Evolutionary conservation across 1,140 invertebrate species (phyloP), one percentile per base, ranked within the genome.

Genomic region (Drosophila kepulauana): DNA sequence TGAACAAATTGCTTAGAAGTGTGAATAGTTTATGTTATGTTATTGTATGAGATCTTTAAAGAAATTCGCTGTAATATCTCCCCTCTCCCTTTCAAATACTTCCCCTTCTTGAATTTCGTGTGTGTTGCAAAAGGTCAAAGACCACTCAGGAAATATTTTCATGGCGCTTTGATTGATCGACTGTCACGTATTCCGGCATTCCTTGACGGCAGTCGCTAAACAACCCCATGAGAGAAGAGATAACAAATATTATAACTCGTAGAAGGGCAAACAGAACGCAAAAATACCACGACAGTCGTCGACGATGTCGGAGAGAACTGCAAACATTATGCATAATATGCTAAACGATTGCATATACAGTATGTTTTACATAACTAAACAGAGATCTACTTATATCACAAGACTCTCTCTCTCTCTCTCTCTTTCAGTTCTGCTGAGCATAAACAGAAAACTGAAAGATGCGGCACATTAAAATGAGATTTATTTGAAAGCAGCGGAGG

Each of bases 381-480:
- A 45, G 28, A 49, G 35, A 35, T 49, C 45, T 56, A 10, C n/a
- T 16, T 56, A 56, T 38, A 35, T 35, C 30, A 6, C 11, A 35
- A 54, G n/a, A 15, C 7, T 15, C 16, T 68, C 20, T 16, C n/a
- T 62, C 20, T 16, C n/a, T 62, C 35, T 51, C 6, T 25, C 6
- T 46, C 38, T 35, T 46, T 20, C 48, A 11, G 11, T 10, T 8
- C 43, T 16, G 11, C 33, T 52, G 13, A 61, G 45, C 73, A 49
- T 78, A 80, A 80, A 76, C 62, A 79, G n/a, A 51, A 58, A 45
- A 64, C 68, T 67, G 20, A 76, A 79, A 79, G 76, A 75, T 79
- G 78, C 58, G 76, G 71, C 72, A 79, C 78, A 81, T 81, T 81
- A 75, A 81, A 81, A 75, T 79, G 79, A 79, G 79, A 81, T 81